These are phyloP conservation scores for Ommatoiulus sabulosus DNA, from an alignment of 2,888 invertebrate genomes.

Conservation along the genomic window DNA sequence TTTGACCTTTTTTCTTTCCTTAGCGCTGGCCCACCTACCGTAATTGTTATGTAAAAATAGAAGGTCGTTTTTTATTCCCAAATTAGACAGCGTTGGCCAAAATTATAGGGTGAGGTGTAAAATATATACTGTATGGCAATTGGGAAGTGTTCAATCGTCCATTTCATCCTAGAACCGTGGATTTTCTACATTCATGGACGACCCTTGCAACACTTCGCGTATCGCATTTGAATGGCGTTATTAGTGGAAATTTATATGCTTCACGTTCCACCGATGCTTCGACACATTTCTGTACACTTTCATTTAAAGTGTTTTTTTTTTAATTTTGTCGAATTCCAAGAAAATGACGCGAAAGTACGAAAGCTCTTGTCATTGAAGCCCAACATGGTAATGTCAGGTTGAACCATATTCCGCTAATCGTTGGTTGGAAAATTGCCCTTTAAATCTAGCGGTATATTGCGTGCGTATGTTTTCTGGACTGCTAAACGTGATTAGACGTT, in stretches of 20 bases:
- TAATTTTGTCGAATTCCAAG: not conserved
- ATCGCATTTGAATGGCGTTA: not conserved
- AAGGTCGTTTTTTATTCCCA: not conserved
- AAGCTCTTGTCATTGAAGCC: not conserved
- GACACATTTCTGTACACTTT: not conserved
- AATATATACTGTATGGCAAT: conserved; percentile 21
- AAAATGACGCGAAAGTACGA: not conserved
- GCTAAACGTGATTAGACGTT: too few relatives aligned
- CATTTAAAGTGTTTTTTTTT: not conserved
- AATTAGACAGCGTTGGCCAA: not conserved
- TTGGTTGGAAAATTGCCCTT: too few relatives aligned
- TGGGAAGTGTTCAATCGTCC: conserved; percentile 1
- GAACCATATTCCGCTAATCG: too few relatives aligned
- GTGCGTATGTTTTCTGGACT: too few relatives aligned
- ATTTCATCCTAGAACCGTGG: not conserved
- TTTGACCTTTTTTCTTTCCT: not conserved
- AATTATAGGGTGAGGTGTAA: not conserved
- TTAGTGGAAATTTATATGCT: not conserved
- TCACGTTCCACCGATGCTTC: not conserved
- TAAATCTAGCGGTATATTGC: too few relatives aligned
- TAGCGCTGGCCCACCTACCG: not conserved
- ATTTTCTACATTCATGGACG: not conserved
- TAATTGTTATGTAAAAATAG: conserved; percentile 23
- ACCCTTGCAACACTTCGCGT: not conserved
- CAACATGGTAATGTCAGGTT: not conserved